phyloP scores from a whole-genome alignment of 1,140 invertebrate genomes.

The Brachionus rubens region DNA sequence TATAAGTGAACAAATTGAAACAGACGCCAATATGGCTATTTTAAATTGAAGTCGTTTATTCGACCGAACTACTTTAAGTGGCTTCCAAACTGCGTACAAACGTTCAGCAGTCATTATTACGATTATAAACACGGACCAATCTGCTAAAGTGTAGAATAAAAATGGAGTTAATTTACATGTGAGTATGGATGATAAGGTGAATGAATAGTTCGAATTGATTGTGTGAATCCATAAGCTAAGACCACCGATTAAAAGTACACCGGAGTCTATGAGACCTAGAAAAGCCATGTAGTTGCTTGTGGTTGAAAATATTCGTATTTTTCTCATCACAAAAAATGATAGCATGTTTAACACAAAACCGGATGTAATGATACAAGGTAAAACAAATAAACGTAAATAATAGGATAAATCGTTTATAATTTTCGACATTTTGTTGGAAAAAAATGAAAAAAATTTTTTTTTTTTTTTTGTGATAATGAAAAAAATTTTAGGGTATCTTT shows the following conservation, averaged over 20 bases:
- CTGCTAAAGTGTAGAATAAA: constrained; percentile 44
- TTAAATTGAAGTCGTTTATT: constrained; percentile 1
- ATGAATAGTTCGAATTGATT: background rate
- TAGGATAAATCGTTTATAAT: background rate
- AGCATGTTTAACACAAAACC: constrained; percentile 23
- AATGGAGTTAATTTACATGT: constrained; percentile 33
- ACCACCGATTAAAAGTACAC: constrained; percentile 17
- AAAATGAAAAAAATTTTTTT: no score
- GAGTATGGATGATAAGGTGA: background rate
- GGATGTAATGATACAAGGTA: constrained; percentile 16
- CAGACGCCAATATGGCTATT: background rate
- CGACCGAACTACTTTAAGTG: background rate
- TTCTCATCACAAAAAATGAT: constrained; percentile 5
- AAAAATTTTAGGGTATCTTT: no score
- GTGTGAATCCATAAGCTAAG: constrained; percentile 21
- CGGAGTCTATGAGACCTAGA: constrained; percentile 7
- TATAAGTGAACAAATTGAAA: background rate
- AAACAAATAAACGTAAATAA: background rate
- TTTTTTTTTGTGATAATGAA: background rate
- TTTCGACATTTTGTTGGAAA: background rate
- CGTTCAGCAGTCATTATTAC: constrained; percentile 40
- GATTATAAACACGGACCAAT: constrained; percentile 35
- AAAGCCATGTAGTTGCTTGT: constrained; percentile 33
- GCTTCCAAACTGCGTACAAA: constrained; percentile 38
- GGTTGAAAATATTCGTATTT: constrained; percentile 4